Evolutionary conservation across 2,113 vertebrate species (phyloP).

Genomic region (Sigmodon hispidus): DNA sequence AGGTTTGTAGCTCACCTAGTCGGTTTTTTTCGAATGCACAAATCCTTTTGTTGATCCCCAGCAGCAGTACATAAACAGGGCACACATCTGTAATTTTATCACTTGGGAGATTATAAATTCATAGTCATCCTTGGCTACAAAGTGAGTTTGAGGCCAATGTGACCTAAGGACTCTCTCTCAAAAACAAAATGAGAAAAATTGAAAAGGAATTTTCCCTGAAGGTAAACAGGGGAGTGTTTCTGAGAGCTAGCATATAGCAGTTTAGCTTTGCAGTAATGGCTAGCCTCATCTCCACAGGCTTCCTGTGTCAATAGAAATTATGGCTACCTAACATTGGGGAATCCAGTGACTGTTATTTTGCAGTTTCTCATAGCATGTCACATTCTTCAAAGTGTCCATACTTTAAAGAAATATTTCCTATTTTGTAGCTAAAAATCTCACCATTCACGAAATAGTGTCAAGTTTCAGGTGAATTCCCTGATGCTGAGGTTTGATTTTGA

Average conservation of each 20-base stretch:
- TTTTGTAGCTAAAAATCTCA: constrained; percentile 54
- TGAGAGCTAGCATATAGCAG: background rate
- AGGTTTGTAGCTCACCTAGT: too few relatives aligned
- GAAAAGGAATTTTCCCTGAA: background rate
- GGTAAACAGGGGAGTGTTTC: background rate
- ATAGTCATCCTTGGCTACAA: background rate
- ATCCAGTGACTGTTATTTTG: constrained; percentile 3
- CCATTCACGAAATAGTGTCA: constrained; percentile 51
- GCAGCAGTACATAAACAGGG: background rate
- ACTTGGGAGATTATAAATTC: background rate
- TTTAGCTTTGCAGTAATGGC: background rate
- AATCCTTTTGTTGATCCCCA: background rate
- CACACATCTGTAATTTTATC: background rate
- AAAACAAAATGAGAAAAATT: background rate
- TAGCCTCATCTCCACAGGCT: background rate
- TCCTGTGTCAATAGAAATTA: background rate
- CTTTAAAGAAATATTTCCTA: constrained; percentile 58
- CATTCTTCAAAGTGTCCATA: constrained; percentile 30
- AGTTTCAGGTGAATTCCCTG: constrained; percentile 41
- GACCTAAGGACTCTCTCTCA: background rate
- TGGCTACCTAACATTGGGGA: background rate
- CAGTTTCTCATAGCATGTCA: constrained; percentile 37
- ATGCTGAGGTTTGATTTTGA: background rate
- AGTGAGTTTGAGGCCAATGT: background rate
- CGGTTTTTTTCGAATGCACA: background rate